Evolutionary conservation across 2,888 invertebrate species (phyloP), one percentile per base, ranked within the genome.

Genomic region (Acleris literana): DNA sequence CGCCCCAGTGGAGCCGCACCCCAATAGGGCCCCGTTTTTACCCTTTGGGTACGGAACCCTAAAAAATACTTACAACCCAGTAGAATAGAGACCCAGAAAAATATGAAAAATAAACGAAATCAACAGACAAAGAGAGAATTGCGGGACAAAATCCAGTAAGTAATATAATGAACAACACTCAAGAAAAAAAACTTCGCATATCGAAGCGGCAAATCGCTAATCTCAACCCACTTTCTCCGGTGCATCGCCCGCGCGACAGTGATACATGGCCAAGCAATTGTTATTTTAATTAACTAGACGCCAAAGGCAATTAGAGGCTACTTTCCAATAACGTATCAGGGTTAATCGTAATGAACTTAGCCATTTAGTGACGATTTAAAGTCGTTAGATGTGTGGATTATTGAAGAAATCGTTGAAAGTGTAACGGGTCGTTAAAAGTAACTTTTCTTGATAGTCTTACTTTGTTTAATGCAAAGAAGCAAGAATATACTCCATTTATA

Each of bases 141-240:
- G 17, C 46, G 46, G n/a, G 5, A 46, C 39, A 11, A 46, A 16
- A 17, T 46, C 6, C 7, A n/a, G 16, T 44, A n/a, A n/a, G 44
- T 16, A 17, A 16, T 46, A 6, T 44, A 4, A 44, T 5, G 5
- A 7, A n/a, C 46, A 6, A 17, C 1, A 7, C n/a, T 13, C 13
- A 46, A n/a, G 46, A 46, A 16, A 46, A 13, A 6, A 46, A n/a
- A 16, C 16, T 46, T 46, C 46, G 46, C 46, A 46, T 46, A 46
- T 46, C 46, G n/a, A 46, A 46, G 17, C 16, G 44, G 44, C 46
- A 17, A 7, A 46, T 17, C 60, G 64, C 68, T 68, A 72, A 63
- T 72, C 73, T 55, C 16, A 43, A 6, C 55, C 55, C 68, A 77
- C 80, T 80, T 79, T 79, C 81, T 60, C 78, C 68, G 64, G 63